Base-by-base conservation (phyloP, 1,140 invertebrate species). In the Hydropsyche tenuis region DNA sequence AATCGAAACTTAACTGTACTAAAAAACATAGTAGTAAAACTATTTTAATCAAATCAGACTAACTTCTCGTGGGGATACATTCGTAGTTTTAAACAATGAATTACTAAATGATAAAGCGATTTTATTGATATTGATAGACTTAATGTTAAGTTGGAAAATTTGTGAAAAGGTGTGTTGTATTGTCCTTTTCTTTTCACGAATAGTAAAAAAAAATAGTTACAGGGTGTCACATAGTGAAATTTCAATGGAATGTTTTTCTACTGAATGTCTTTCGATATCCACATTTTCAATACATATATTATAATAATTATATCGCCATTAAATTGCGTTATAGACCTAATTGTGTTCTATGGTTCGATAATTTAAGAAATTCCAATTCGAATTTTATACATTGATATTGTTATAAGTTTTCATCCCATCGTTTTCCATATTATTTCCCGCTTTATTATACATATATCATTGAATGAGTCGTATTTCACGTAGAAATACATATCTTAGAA, bases 11-110 rank as follows among this genome's bases (percentile, higher is more conserved):
- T 37, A 37, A 37, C 9, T 37, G 9, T 53, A 18, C 20, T 53
- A 53, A n/a, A 4, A 46, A 46, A 53, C 16, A 14, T 53, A 53
- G 48, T 53, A 18, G 18, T 53, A 18, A 53, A 53, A 7, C 20
- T 18, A 53, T 53, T 53, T 18, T 53, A 53, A 53, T 53, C 48
- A n/a, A 53, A 53, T 53, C 48, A 53, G 48, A 53, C 48, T 37
- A 37, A 37, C 9, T 53, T 53, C 9, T 53, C 20, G 16, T 18
- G 30, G 9, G 20, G 18, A 18, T 18, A 53, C 16, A 20, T 53
- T 16, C 16, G 48, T 53, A 53, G 16, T 53, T 37, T 37, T 37
- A 37, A 37, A 4, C 3, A 37, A 37, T 37, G 30, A 37, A 37
- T 37, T 37, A 37, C 3, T 37, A 9, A 37, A 37, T 37, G 1